These are phyloP conservation scores for Centrocercus urophasianus DNA, from an alignment of 2,113 vertebrate genomes.

Conservation along the genomic window DNA sequence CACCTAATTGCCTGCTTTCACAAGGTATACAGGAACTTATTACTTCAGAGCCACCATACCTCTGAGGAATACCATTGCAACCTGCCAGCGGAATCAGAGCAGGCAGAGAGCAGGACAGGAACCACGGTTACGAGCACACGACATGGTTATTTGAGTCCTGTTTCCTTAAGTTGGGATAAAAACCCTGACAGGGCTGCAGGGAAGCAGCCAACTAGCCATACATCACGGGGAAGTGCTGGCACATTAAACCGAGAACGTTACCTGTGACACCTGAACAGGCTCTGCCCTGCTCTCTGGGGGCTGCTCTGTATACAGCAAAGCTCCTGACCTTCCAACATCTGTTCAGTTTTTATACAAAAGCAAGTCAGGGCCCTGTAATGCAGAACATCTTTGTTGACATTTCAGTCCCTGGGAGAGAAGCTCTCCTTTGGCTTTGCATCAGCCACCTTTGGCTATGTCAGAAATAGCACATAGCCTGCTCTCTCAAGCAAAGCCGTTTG, in stretches of 20 bases:
- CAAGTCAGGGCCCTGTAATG: constrained; percentile 9
- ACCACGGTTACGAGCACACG: background rate
- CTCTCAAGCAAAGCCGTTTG: constrained; percentile 34
- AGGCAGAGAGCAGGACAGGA: background rate
- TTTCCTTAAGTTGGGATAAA: background rate
- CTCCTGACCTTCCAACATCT: constrained; percentile 56
- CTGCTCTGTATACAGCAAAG: background rate
- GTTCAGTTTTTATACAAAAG: constrained; percentile 45
- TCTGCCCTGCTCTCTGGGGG: background rate
- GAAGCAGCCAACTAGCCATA: background rate
- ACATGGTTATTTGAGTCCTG: accelerated
- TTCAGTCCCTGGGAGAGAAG: constrained; percentile 33
- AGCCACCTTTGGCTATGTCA: constrained; percentile 53
- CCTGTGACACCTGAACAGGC: background rate
- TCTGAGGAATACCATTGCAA: constrained; percentile 10
- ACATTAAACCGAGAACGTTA: background rate
- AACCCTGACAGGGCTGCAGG: background rate
- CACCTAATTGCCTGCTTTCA: constrained; percentile 56
- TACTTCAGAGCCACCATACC: constrained; percentile 61
- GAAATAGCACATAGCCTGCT: background rate
- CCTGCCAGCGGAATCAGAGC: background rate
- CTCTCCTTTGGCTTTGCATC: constrained; percentile 34
- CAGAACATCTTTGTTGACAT: constrained; percentile 47
- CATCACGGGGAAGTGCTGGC: background rate
- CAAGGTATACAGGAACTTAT: constrained; percentile 58